Evolutionary conservation across 2,797 vertebrate species (phyloP), one percentile per base, ranked within the genome.

Genomic region (Poeciliopsis presidionis): DNA sequence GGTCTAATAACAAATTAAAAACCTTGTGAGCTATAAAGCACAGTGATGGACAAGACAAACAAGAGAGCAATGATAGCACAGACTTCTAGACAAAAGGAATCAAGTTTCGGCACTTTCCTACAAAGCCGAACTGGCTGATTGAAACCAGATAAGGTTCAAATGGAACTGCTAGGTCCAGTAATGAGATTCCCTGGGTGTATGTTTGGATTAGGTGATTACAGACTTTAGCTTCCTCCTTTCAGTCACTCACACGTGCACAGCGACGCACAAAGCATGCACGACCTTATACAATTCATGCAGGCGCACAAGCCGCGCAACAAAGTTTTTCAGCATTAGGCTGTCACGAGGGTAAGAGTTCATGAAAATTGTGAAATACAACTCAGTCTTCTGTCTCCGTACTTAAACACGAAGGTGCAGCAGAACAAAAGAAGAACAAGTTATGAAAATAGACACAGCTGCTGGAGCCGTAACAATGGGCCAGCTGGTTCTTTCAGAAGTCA

Each of bases 171-270:
- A 90, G 89, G 89, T 92, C 87, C 89, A 93, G 94, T 95, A 96
- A 96, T 95, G 94, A 96, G 95, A 95, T 96, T 96, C 94, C 91
- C 91, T 65, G 75, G 93, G 93, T 90, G 93, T 94, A 93, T 96
- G 95, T 96, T 96, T 96, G 94, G 93, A 95, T 96, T 96, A 95
- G 94, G 90, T 96, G 94, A 95, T 96, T 96, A 96, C 95, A 95
- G 92, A 93, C 87, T 87, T 89, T 51, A 90, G 91, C 90, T 92
- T 92, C 87, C 91, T 89, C 91, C 86, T 86, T 81, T 33, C 76
- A 89, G 87, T 88, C 87, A 82, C 86, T 87, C 86, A 88, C 86
- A 90, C 83, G 83, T 88, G 85, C 89, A 89, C 84, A 13, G 5
- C 39, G 79, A 87, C 84, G 81, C 87, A 84, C 59, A 55, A 65